phyloP scores from a whole-genome alignment of 2,113 vertebrate genomes.

The Chaetodon auriga region DNA sequence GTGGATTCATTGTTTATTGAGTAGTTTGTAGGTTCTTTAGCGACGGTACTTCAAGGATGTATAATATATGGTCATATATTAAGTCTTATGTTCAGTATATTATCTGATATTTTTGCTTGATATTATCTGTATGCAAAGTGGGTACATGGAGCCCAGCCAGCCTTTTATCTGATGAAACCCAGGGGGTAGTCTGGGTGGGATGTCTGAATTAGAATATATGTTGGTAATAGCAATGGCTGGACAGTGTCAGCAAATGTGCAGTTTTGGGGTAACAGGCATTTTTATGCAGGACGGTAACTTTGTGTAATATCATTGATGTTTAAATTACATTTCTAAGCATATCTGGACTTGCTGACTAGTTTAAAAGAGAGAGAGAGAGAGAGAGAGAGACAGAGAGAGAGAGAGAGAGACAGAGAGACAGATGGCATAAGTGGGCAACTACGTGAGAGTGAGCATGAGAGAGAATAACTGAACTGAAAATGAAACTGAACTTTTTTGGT shows the following conservation, averaged over 20 bases:
- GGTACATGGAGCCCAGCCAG: conserved; percentile 28
- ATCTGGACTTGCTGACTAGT: background rate
- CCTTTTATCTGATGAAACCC: conserved; percentile 56
- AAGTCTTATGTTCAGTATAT: background rate
- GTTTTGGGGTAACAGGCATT: background rate
- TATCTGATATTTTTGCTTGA: conserved; percentile 14
- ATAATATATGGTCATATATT: too few species aligned
- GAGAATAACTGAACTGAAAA: background rate
- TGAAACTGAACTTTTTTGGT: background rate
- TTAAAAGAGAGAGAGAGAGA: background rate
- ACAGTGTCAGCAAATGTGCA: background rate
- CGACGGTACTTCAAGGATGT: background rate
- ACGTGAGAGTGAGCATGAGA: background rate
- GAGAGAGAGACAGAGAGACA: background rate
- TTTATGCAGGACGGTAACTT: background rate
- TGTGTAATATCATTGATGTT: background rate
- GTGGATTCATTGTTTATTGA: background rate
- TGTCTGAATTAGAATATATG: conserved; percentile 30
- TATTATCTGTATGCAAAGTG: conserved; percentile 35
- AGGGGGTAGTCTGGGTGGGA: conserved; percentile 23
- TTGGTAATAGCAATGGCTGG: background rate
- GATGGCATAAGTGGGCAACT: background rate
- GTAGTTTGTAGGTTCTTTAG: background rate
- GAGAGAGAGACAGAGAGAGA: background rate
- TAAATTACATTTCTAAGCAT: background rate